A percentile compares a stretch with the other conserved stretches of the same genome.
These are phyloP conservation scores for Xanthorhoe spadicearia DNA, from an alignment of 2,888 invertebrate species.

Conservation along the genomic window DNA sequence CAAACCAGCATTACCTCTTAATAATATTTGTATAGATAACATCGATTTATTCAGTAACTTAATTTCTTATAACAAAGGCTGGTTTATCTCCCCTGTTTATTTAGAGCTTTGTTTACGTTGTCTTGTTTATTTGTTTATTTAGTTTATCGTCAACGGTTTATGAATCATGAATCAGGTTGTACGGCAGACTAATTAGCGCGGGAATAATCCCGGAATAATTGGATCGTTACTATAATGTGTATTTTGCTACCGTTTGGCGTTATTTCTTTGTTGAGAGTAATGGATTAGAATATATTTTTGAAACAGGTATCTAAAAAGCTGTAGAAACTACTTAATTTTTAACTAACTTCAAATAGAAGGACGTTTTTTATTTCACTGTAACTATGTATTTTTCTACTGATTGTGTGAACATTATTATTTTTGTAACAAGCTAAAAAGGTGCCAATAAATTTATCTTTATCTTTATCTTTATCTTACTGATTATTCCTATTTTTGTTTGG, in stretches of 20 bases:
- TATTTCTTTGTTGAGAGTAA: neutral
- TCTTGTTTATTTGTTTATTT: neutral
- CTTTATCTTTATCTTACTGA: too few relatives aligned
- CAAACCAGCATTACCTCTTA: too few relatives aligned
- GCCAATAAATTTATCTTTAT: too few relatives aligned
- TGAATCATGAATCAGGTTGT: conserved; percentile 3
- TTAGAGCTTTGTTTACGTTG: neutral
- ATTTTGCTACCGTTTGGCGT: neutral
- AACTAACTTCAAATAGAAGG: too few relatives aligned
- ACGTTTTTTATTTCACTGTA: too few relatives aligned
- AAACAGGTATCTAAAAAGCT: too few relatives aligned
- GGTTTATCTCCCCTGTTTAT: neutral
- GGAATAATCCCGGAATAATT: neutral
- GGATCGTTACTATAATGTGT: neutral
- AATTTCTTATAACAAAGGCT: neutral
- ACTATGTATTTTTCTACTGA: too few relatives aligned
- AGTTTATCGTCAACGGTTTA: neutral
- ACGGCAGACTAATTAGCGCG: neutral
- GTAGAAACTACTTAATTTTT: too few relatives aligned
- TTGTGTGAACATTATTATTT: too few relatives aligned
- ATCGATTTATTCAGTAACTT: neutral
- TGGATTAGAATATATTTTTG: neutral
- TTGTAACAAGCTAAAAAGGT: too few relatives aligned
- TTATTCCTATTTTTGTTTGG: too few relatives aligned
- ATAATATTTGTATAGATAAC: too few relatives aligned